Conservation (phyloP, 2,113 vertebrate species). For the Neolamprologus falcicula region DNA sequence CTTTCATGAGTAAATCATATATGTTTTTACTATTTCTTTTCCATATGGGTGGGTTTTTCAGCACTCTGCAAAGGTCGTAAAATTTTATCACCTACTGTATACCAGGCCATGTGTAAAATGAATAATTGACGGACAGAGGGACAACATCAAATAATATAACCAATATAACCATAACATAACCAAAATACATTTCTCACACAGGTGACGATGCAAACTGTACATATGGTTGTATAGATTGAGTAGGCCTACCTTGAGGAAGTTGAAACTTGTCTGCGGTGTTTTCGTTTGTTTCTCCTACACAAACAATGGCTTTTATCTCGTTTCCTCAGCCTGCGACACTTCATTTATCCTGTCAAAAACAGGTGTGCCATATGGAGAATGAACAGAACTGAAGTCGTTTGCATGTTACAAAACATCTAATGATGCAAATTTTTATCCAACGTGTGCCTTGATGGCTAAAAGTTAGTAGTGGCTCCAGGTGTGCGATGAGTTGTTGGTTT, state of each 20-base stretch:
- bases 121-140: background rate
- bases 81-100: background rate
- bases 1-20: too few relatives aligned
- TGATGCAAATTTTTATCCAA: background rate
- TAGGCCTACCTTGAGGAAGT: background rate
- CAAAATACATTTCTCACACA: background rate
- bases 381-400: background rate
- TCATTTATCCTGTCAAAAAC: background rate
- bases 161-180: background rate
- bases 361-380: background rate
- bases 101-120: background rate
- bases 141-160: background rate
- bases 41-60: background rate
- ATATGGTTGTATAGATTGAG: background rate
- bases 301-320: background rate
- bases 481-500: background rate
- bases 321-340: background rate
- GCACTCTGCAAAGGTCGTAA: rapidly evolving
- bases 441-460: background rate
- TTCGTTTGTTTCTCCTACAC: background rate
- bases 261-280: background rate
- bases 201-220: background rate
- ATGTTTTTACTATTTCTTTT: too few relatives aligned
- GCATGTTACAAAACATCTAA: background rate
- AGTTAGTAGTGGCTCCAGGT: background rate